A percentile compares a stretch with the other conserved stretches of the same genome.
These are phyloP conservation scores for Decapterus maruadsi DNA, from an alignment of 2,797 vertebrate genomes.

Conservation along the genomic window DNA sequence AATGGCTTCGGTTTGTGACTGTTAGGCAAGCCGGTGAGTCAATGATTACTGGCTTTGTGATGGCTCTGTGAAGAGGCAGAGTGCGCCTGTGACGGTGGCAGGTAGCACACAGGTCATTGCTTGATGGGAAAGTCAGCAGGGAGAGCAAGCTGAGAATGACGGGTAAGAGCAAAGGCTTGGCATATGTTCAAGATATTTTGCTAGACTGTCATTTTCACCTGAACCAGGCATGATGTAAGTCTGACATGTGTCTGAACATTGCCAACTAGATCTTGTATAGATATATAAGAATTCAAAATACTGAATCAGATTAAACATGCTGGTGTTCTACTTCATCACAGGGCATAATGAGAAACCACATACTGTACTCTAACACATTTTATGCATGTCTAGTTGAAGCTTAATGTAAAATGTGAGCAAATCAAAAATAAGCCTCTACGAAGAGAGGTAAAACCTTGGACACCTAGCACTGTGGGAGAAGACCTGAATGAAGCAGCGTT, in stretches of 20 bases:
- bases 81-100: slow-evolving; percentile 16
- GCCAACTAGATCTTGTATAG: not conserved
- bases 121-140: slow-evolving; percentile 9
- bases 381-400: slow-evolving; percentile 5
- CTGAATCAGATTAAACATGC: not conserved
- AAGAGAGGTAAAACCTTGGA: slow-evolving; percentile 22
- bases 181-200: not conserved
- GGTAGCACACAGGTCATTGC: slow-evolving; percentile 1
- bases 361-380: not conserved
- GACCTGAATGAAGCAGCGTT: slow-evolving; percentile 19
- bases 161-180: not conserved
- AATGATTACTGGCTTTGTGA: slow-evolving; percentile 38
- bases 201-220: slow-evolving; percentile 11
- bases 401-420: slow-evolving; percentile 13
- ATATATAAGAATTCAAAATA: not conserved
- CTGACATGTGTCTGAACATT: slow-evolving; percentile 8
- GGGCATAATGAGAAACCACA: not conserved
- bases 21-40: slow-evolving; percentile 21
- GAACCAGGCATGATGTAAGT: not conserved
- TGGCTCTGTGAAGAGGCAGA: slow-evolving; percentile 26
- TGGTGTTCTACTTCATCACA: not conserved
- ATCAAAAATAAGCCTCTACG: slow-evolving; percentile 22
- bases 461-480: slow-evolving; percentile 1
- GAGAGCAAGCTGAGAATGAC: not conserved
- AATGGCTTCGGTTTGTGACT: slow-evolving; percentile 42